Evolutionary conservation across 1,140 invertebrate species (phyloP).

Genomic region (Euwallacea similis): DNA sequence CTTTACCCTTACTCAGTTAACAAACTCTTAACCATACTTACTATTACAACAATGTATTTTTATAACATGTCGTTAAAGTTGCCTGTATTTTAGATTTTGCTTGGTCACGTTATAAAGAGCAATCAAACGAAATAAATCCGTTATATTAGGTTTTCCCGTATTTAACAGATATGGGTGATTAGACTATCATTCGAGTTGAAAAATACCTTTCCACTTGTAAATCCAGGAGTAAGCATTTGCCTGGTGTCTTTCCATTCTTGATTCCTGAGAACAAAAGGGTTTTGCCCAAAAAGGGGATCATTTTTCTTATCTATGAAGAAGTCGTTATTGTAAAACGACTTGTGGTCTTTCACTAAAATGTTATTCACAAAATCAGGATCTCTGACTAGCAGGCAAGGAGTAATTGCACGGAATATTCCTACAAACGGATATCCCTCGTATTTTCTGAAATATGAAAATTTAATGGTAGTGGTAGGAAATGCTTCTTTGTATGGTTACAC

Average conservation of each 20-base stretch:
- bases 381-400: constrained; percentile 52
- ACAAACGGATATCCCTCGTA: constrained; percentile 51
- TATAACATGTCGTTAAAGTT: too few species aligned
- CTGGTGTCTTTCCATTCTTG: constrained; percentile 60
- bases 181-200: neutral
- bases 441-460: constrained; percentile 36
- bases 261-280: constrained; percentile 56
- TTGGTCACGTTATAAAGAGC: too few species aligned
- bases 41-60: too few species aligned
- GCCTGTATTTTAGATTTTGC: too few species aligned
- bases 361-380: constrained; percentile 54
- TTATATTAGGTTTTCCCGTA: too few species aligned
- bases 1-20: too few species aligned
- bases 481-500: too few species aligned
- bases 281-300: constrained; percentile 54
- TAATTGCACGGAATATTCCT: constrained; percentile 53
- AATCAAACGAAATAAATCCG: too few species aligned
- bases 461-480: neutral
- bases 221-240: constrained; percentile 57
- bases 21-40: too few species aligned
- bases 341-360: constrained; percentile 52
- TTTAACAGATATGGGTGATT: too few species aligned
- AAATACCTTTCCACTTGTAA: constrained; percentile 55
- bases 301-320: constrained; percentile 46
- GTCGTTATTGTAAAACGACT: constrained; percentile 49